phyloP scores from a whole-genome alignment of 2,888 invertebrate species.

The Archips crataeganus region DNA sequence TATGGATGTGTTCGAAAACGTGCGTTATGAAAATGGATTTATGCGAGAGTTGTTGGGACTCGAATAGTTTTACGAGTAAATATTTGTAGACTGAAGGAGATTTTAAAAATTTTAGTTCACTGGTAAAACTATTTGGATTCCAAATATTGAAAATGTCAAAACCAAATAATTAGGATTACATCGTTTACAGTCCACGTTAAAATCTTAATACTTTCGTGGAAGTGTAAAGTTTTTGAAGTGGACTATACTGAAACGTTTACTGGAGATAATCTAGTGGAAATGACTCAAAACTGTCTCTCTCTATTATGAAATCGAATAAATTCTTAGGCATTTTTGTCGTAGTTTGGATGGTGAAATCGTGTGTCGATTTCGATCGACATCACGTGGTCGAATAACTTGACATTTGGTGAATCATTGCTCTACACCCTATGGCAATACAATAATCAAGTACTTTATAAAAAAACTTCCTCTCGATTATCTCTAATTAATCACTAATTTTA shows the following conservation, averaged over 20 bases:
- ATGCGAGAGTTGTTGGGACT: not conserved
- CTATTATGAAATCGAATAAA: too few relatives aligned
- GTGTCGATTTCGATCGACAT: too few relatives aligned
- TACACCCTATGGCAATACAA: not conserved
- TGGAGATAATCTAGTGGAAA: constrained; percentile 8
- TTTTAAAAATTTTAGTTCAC: not conserved
- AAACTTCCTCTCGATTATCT: constrained; percentile 7
- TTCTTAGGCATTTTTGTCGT: too few relatives aligned
- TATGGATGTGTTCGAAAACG: constrained; percentile 1
- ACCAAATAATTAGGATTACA: not conserved
- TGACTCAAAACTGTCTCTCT: not conserved
- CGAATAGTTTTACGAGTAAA: not conserved
- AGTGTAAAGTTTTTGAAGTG: not conserved
- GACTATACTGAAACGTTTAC: not conserved
- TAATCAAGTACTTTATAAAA: not conserved
- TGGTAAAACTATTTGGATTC: not conserved
- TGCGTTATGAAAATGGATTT: not conserved
- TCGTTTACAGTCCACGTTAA: not conserved
- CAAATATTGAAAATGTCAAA: not conserved
- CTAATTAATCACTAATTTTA: not conserved
- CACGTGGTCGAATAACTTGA: too few relatives aligned
- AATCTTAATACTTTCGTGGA: not conserved
- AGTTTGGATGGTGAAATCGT: too few relatives aligned
- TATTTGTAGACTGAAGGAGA: not conserved
- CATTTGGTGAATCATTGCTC: not conserved